A percentile compares a stretch with the other conserved stretches of the same genome.
These are phyloP conservation scores for Ophion obscuratus DNA, from an alignment of 2,888 invertebrate species.

Conservation along the genomic window DNA sequence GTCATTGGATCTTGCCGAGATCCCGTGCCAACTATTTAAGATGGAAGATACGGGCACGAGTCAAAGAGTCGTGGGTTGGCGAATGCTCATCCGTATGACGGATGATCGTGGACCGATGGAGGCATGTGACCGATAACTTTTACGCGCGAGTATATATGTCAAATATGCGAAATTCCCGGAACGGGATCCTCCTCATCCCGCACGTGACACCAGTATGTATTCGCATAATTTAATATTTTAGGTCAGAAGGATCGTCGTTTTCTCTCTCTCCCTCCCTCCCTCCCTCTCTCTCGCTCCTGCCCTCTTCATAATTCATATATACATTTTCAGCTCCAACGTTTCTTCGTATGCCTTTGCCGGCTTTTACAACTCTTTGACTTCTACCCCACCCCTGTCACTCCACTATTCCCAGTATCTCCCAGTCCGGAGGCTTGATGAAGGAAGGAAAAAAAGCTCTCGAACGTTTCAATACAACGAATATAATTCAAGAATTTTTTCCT, in stretches of 20 bases:
- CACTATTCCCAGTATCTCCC: not conserved
- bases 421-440: too few relatives aligned
- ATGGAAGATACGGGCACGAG: not conserved
- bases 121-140: conserved; percentile 23
- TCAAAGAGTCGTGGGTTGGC: not conserved
- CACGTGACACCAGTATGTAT: not conserved
- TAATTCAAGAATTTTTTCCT: not conserved
- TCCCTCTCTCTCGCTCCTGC: not conserved
- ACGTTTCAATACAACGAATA: conserved; percentile 1
- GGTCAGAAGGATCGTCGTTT: not conserved
- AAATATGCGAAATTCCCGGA: conserved; percentile 3
- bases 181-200: not conserved
- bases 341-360: not conserved
- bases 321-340: not conserved
- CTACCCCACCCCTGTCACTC: not conserved
- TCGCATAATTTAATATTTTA: conserved; percentile 1
- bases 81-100: not conserved
- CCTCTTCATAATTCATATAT: not conserved
- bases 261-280: not conserved
- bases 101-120: not conserved
- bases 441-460: not conserved
- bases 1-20: not conserved
- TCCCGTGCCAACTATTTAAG: not conserved
- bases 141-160: not conserved
- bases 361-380: not conserved